Evolutionary conservation across 2,113 vertebrate species (phyloP).

Genomic region (Aepyceros melampus): DNA sequence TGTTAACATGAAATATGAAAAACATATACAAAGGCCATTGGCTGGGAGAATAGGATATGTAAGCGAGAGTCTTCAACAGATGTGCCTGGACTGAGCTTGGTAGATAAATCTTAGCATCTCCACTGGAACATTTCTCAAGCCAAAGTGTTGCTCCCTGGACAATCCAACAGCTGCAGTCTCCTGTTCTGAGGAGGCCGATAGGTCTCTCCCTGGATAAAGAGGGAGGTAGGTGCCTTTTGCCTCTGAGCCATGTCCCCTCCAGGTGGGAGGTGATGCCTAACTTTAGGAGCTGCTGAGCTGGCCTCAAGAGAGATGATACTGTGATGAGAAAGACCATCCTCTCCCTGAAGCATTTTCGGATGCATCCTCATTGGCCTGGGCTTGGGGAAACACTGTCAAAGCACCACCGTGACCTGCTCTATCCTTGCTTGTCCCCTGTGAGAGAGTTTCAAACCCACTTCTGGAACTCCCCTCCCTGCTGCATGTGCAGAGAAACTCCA

Average conservation of each 20-base stretch:
- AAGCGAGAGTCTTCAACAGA: slow-evolving; percentile 39
- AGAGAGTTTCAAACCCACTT: not conserved
- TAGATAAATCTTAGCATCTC: slow-evolving; percentile 41
- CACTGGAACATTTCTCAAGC: slow-evolving; percentile 33
- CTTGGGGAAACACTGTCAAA: not conserved
- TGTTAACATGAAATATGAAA: slow-evolving; percentile 59
- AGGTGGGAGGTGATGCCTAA: not conserved
- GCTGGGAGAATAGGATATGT: not conserved
- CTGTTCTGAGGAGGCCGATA: not conserved
- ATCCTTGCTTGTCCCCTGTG: not conserved
- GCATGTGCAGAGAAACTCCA: not conserved
- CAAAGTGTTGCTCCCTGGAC: slow-evolving; percentile 27
- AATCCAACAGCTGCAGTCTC: slow-evolving; percentile 3
- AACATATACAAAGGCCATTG: not conserved
- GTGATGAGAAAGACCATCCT: not conserved
- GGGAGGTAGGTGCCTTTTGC: not conserved
- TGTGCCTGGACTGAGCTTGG: slow-evolving; percentile 38
- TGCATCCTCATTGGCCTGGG: not conserved
- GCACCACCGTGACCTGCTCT: not conserved
- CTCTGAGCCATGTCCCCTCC: not conserved
- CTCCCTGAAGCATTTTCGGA: not conserved
- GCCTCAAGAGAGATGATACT: not conserved
- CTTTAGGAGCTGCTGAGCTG: not conserved
- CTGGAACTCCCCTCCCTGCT: not conserved
- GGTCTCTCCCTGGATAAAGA: not conserved